These are phyloP conservation scores for Percina caprodes DNA, from an alignment of 2,113 vertebrate species.

Conservation along the genomic window DNA sequence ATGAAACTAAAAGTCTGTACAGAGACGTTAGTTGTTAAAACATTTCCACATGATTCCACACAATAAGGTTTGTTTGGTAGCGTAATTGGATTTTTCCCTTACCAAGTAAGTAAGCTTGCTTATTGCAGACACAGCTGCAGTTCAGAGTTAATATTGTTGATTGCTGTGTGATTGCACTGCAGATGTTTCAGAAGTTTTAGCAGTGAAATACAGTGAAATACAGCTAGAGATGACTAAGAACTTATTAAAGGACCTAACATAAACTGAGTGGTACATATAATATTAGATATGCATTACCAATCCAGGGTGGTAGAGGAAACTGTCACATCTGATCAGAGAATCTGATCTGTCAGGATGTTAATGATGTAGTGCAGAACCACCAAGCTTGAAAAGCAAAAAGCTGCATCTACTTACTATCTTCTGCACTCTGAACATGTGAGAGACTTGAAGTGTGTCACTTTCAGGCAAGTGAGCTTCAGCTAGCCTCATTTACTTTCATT, in stretches of 20 bases:
- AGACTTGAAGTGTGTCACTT: background rate
- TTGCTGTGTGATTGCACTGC: background rate
- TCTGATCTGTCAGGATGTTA: background rate
- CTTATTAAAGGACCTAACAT: background rate
- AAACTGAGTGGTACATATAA: background rate
- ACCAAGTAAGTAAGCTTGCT: background rate
- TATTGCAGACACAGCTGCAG: background rate
- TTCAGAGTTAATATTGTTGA: background rate
- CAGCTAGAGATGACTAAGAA: background rate
- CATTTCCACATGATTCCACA: background rate
- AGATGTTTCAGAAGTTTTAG: background rate
- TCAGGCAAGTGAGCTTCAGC: background rate
- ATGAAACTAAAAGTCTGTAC: background rate
- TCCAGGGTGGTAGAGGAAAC: background rate
- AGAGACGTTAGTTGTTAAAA: background rate
- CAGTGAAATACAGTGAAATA: background rate
- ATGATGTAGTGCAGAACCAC: background rate
- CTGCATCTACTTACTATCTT: background rate
- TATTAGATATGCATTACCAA: background rate
- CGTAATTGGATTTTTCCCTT: background rate
- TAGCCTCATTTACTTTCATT: background rate
- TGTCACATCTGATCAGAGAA: background rate
- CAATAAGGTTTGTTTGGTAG: background rate
- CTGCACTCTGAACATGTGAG: background rate
- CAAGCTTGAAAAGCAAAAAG: background rate